Conservation (phyloP, 1,140 invertebrate species). For the Drosophila hydei region DNA sequence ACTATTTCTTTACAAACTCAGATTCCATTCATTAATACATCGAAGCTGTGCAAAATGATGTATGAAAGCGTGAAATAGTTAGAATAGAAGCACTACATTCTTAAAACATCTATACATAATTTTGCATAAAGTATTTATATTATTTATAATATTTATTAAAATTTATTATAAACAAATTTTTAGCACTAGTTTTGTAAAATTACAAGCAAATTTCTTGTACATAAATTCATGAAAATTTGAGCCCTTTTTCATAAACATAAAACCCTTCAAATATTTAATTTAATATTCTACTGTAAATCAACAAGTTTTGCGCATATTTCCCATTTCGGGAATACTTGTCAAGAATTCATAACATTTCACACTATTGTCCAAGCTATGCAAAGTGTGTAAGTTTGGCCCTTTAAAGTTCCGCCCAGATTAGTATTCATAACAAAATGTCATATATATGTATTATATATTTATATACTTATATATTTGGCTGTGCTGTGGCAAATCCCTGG, state of each 20-base stretch:
- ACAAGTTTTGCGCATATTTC: background rate
- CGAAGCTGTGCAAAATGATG: too few relatives aligned
- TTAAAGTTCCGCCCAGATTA: conserved; percentile 54
- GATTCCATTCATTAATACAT: too few relatives aligned
- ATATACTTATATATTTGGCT: conserved; percentile 53
- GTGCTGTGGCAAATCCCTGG: conserved; percentile 59
- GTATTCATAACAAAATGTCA: conserved; percentile 80
- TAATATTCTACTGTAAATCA: background rate
- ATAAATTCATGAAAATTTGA: too few relatives aligned
- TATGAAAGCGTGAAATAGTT: too few relatives aligned
- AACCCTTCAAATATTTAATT: background rate
- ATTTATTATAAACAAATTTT: too few relatives aligned
- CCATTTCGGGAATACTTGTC: background rate
- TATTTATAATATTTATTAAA: too few relatives aligned
- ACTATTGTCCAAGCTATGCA: conserved; percentile 25
- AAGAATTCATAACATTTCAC: background rate
- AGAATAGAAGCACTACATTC: too few relatives aligned
- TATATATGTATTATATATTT: conserved; percentile 34
- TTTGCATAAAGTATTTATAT: too few relatives aligned
- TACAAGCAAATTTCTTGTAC: too few relatives aligned
- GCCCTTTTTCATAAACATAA: background rate
- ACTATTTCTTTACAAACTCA: too few relatives aligned
- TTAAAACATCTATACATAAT: too few relatives aligned
- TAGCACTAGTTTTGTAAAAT: too few relatives aligned
- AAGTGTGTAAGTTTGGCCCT: conserved; percentile 19